A percentile compares a stretch with the other conserved stretches of the same genome.
Evolutionary conservation across 2,113 vertebrate genomes (phyloP).

Genomic region (Circaetus cinerascens): DNA sequence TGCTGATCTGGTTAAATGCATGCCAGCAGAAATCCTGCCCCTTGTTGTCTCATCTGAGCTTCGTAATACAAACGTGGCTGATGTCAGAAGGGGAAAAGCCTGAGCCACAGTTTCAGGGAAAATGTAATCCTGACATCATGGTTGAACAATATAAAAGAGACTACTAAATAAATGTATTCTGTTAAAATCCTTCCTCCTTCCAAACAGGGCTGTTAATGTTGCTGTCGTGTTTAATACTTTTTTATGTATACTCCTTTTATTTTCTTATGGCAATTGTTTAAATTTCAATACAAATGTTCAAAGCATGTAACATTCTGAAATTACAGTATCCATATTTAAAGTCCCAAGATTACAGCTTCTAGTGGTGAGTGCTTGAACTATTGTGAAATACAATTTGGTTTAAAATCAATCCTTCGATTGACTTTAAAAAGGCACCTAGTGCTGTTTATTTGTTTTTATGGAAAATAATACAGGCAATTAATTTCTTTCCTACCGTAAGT

Average conservation of each 20-base stretch:
- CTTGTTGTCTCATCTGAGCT: neutral
- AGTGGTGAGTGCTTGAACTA: conserved; percentile 40
- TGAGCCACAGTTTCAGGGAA: neutral
- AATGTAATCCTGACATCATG: neutral
- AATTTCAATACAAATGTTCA: conserved; percentile 63
- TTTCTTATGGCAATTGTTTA: conserved; percentile 39
- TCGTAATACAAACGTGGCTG: neutral
- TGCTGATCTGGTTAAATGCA: neutral
- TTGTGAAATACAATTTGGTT: conserved; percentile 70
- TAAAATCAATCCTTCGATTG: conserved; percentile 69
- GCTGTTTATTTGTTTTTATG: conserved; percentile 57
- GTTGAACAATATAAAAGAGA: neutral
- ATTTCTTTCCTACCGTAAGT: conserved; percentile 46
- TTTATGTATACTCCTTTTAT: conserved; percentile 53
- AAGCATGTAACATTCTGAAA: conserved; percentile 50
- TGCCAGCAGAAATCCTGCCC: neutral
- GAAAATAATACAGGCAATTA: conserved; percentile 54
- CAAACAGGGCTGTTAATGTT: neutral
- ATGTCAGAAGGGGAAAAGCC: neutral
- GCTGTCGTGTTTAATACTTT: conserved; percentile 54
- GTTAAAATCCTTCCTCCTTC: neutral
- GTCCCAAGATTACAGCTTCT: conserved; percentile 44
- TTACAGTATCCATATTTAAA: conserved; percentile 57
- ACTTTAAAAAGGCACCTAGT: conserved; percentile 28
- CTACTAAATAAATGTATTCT: neutral